phyloP scores from a whole-genome alignment of 1,140 invertebrate genomes.

The Pseudobourletiella spinata region DNA sequence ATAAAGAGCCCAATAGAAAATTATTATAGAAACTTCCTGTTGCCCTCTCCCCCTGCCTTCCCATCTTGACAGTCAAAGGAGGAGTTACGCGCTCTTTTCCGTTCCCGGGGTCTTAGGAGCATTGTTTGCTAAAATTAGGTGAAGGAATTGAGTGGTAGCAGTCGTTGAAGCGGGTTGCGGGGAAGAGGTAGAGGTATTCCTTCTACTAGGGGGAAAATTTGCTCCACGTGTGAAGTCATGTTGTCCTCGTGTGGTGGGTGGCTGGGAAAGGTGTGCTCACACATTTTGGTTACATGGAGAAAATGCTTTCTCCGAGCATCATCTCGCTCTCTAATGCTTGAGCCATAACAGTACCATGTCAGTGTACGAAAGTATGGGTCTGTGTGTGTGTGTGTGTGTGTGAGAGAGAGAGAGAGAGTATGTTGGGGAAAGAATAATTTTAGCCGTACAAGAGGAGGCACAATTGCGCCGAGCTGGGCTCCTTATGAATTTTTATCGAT shows the following conservation, averaged over 20 bases:
- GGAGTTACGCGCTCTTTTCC: no score
- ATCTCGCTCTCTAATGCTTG: no score
- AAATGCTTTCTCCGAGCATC: no score
- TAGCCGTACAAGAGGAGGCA: neutral
- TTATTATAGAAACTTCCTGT: no score
- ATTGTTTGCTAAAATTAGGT: constrained; percentile 3
- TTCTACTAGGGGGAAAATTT: no score
- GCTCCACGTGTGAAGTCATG: no score
- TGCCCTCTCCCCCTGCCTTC: neutral
- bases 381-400: neutral
- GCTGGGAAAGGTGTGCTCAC: no score
- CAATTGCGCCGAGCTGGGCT: neutral
- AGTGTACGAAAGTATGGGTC: neutral
- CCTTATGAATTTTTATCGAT: constrained; percentile 6
- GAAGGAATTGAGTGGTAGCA: neutral
- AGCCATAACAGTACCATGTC: no score
- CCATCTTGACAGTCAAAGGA: neutral
- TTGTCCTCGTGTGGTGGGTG: neutral
- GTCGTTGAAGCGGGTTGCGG: no score
- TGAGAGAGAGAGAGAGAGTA: neutral
- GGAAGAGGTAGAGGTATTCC: no score
- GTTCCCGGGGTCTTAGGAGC: neutral
- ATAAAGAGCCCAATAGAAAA: no score
- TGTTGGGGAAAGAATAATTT: neutral
- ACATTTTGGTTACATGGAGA: no score